Base-by-base conservation (phyloP, 2,888 invertebrate species). In the Agriopis leucophaearia region DNA sequence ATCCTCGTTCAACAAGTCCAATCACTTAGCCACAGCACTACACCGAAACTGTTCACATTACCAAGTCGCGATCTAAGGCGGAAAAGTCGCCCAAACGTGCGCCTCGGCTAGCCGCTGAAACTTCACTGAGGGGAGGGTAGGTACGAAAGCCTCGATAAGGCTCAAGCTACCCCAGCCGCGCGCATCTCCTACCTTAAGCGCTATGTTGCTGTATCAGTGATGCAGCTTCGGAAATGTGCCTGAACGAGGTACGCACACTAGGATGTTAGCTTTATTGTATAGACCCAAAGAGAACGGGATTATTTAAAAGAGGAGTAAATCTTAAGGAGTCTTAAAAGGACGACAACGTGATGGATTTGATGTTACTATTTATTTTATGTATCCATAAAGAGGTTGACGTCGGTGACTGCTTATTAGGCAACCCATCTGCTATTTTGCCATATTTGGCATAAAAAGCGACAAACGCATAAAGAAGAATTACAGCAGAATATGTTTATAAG, bases 81-180 rank as follows among this genome's bases (percentile, higher is more conserved):
- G 85, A 80, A 81, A 8, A 40, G 71, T 78, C 80, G 84, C 82
- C 84, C 77, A 80, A 80, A 80, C 91, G 90, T 88, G 82, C 79
- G 78, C 80, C 84, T 84, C 82, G 78, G 79, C 72, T 73, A 78
- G 69, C 77, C 75, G 75, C 79, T 77, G 70, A 81, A 81, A 78
- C 76, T 77, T 79, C 79, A 93, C 93, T 93, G 92, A 91, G 90
- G 92, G 90, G 88, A 87, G 87, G 88, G 85, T 72, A 79, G 78
- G 66, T 58, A 15, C 38, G 51, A 65, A 56, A 85, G 77, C 82
- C 80, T 86, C 78, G 75, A 76, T 78, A 78, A 88, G 82, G 81
- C 83, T 85, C 74, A 36, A 59, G 56, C 56, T 45, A 52, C 77
- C 74, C 73, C 81, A 90, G 91, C 88, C 92, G 92, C 91, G 92